Percentiles rank a stretch among this genome's conserved stretches.
Conservation (phyloP, 2,888 invertebrate species). For the Drosophila buzzatii region DNA sequence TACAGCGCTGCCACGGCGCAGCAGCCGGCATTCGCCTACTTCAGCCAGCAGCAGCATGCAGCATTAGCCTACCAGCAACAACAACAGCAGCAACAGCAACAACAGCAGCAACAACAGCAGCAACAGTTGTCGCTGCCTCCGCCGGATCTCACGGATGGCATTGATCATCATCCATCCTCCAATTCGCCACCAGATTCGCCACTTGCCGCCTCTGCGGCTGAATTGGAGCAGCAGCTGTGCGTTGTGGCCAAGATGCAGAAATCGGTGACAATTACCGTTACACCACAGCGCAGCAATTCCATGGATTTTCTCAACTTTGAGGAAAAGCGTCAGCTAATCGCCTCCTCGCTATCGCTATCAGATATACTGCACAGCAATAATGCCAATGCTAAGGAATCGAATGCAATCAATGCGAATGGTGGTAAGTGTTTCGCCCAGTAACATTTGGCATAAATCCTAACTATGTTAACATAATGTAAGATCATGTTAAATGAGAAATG, state of each 20-base stretch:
- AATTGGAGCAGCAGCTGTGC: slow-evolving; percentile 83
- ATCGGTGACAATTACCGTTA: slow-evolving; percentile 88
- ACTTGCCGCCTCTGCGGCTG: slow-evolving; percentile 58
- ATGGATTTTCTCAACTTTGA: slow-evolving; percentile 96
- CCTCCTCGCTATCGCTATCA: slow-evolving; percentile 93
- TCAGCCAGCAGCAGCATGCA: slow-evolving; percentile 52
- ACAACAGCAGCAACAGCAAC: slow-evolving; percentile 42
- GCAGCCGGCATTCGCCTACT: slow-evolving; percentile 68
- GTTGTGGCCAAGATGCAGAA: slow-evolving; percentile 86
- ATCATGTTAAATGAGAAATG: not conserved
- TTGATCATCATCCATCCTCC: slow-evolving; percentile 66
- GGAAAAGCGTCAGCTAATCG: slow-evolving; percentile 95
- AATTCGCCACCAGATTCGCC: slow-evolving; percentile 70
- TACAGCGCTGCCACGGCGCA: slow-evolving; percentile 80
- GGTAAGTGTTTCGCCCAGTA: slow-evolving; percentile 74
- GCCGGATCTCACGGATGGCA: slow-evolving; percentile 77
- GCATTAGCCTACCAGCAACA: slow-evolving; percentile 47
- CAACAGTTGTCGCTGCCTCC: slow-evolving; percentile 62
- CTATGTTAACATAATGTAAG: not conserved
- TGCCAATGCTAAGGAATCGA: slow-evolving; percentile 84
- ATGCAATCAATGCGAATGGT: slow-evolving; percentile 84
- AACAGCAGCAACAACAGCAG: slow-evolving; percentile 32
- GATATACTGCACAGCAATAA: slow-evolving; percentile 91
- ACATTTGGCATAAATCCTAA: not conserved
- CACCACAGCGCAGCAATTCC: slow-evolving; percentile 92